Evolutionary conservation across 23 tunicate species (phyloP).

Genomic region (Halocynthia aurantium): DNA sequence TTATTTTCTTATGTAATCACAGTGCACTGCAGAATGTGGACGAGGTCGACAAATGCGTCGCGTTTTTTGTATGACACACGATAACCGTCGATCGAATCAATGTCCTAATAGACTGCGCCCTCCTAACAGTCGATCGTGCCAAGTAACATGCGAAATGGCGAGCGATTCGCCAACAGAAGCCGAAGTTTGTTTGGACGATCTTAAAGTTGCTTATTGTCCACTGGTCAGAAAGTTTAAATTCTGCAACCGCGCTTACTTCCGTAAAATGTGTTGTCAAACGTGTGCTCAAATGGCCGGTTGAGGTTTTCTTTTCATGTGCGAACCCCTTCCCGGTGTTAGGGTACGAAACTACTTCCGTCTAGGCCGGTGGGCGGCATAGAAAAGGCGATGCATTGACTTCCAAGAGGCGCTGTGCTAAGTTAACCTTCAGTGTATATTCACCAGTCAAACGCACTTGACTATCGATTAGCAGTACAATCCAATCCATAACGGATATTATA

Average conservation of each 20-base stretch:
- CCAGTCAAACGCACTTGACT: too few relatives aligned
- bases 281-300: slow-evolving; percentile 18
- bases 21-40: slow-evolving; percentile 92
- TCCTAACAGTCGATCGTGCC: slow-evolving; percentile 36
- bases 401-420: too few relatives aligned
- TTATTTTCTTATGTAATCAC: neutral
- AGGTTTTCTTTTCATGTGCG: neutral
- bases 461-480: too few relatives aligned
- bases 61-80: slow-evolving; percentile 53
- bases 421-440: too few relatives aligned
- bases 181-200: slow-evolving; percentile 58
- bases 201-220: slow-evolving; percentile 70
- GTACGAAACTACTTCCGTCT: too few relatives aligned
- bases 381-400: too few relatives aligned
- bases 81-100: slow-evolving; percentile 4
- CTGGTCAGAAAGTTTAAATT: slow-evolving; percentile 67
- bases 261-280: slow-evolving; percentile 82
- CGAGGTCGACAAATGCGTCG: slow-evolving; percentile 67
- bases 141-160: slow-evolving; percentile 8
- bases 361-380: too few relatives aligned
- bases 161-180: slow-evolving; percentile 13
- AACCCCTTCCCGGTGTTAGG: too few relatives aligned
- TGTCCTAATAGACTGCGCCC: slow-evolving; percentile 54
- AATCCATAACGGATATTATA: too few relatives aligned
- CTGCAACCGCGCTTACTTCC: slow-evolving; percentile 69